Evolutionary conservation across 1,140 invertebrate genomes (phyloP).

Genomic region (Anadara kagoshimensis): DNA sequence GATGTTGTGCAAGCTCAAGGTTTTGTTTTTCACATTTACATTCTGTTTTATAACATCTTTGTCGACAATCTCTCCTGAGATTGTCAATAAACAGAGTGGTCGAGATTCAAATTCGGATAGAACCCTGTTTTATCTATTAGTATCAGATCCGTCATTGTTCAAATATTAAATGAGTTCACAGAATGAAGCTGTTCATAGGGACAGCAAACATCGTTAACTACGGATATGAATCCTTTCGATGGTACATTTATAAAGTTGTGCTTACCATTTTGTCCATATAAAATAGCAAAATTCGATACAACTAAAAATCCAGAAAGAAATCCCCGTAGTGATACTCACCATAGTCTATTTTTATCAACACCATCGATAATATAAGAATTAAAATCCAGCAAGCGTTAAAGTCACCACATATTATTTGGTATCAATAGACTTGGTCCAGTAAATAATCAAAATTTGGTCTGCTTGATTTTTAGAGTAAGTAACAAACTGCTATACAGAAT

Average conservation of each 20-base stretch:
- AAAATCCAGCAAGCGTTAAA: slow-evolving; percentile 22
- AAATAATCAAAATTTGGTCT: slow-evolving; percentile 7
- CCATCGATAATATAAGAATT: slow-evolving; percentile 31
- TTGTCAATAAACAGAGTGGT: too few species aligned
- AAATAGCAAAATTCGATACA: slow-evolving; percentile 19
- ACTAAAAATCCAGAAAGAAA: slow-evolving; percentile 33
- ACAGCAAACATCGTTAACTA: slow-evolving; percentile 30
- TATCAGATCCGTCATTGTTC: slow-evolving; percentile 10
- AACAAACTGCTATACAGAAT: slow-evolving; percentile 21
- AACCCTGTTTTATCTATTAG: not conserved
- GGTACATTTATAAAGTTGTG: slow-evolving; percentile 21
- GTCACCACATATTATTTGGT: slow-evolving; percentile 27
- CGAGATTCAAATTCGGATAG: not conserved
- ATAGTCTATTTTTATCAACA: slow-evolving; percentile 33
- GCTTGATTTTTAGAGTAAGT: slow-evolving; percentile 20
- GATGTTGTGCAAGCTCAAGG: too few species aligned
- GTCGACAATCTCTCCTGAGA: too few species aligned
- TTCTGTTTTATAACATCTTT: too few species aligned
- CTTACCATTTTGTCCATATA: slow-evolving; percentile 20
- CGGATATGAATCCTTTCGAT: slow-evolving; percentile 17
- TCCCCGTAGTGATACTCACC: slow-evolving; percentile 32
- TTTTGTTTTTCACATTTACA: too few species aligned
- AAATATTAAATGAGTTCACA: slow-evolving; percentile 11
- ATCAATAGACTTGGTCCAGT: slow-evolving; percentile 16
- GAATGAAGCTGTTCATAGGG: slow-evolving; percentile 5